Percentiles rank a stretch among this genome's conserved stretches.
These are phyloP conservation scores for Rhynchomys soricoides DNA, from an alignment of 2,113 vertebrate genomes.

Conservation along the genomic window DNA sequence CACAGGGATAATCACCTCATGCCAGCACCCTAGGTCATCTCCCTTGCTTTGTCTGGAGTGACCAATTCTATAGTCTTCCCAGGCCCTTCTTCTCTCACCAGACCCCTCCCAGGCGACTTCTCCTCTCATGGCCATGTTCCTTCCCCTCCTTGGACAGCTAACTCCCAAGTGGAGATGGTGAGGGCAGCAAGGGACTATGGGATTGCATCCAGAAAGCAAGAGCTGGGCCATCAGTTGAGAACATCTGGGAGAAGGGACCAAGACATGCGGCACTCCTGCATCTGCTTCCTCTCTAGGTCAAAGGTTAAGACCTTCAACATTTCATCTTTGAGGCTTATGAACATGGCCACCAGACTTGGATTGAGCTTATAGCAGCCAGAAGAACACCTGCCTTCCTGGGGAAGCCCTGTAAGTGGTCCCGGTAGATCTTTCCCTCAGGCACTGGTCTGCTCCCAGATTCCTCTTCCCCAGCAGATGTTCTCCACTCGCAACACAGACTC, in stretches of 20 bases:
- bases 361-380: background rate
- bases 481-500: background rate
- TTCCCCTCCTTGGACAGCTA: background rate
- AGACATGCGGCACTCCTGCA: background rate
- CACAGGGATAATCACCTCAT: background rate
- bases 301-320: background rate
- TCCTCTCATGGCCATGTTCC: background rate
- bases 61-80: background rate
- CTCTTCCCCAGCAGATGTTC: background rate
- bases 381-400: conserved; percentile 7
- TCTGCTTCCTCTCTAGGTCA: background rate
- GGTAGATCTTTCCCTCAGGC: accelerated
- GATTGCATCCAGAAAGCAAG: background rate
- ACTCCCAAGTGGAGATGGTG: background rate
- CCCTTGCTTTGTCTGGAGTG: background rate
- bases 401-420: background rate
- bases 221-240: background rate
- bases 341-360: background rate
- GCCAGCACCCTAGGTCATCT: background rate
- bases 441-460: background rate
- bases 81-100: accelerated
- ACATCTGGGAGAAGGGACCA: background rate
- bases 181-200: too few relatives aligned
- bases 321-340: background rate
- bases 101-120: background rate